Conservation (phyloP, 2,113 vertebrate genomes). For the Takifugu bimaculatus region DNA sequence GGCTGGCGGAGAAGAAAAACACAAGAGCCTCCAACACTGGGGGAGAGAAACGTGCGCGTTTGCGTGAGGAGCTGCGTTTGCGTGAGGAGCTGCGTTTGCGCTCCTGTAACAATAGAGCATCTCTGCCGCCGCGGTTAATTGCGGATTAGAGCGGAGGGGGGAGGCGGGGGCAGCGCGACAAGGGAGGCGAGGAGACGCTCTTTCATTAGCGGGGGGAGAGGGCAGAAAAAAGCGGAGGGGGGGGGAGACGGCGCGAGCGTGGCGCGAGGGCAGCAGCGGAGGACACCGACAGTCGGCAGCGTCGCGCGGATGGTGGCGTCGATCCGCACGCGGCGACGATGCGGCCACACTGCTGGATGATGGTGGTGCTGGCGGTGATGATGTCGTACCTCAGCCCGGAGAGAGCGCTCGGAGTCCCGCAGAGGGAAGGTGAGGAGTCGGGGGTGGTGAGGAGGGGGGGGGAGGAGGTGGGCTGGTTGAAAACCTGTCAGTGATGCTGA, state of each 20-base stretch:
- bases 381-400: conserved; percentile 83
- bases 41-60: conserved; percentile 7
- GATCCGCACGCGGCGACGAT: conserved; percentile 70
- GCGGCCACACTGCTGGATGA: conserved; percentile 79
- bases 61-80: conserved; percentile 13
- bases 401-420: conserved; percentile 85
- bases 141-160: conserved; percentile 64
- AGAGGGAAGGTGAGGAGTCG: conserved; percentile 84
- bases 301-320: conserved; percentile 74
- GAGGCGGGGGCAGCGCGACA: conserved; percentile 35
- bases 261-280: conserved; percentile 51
- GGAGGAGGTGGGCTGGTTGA: conserved; percentile 15
- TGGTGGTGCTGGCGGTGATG: conserved; percentile 78
- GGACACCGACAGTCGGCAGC: conserved; percentile 54
- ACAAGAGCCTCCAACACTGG: conserved; percentile 45
- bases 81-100: conserved; percentile 12
- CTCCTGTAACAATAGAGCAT: conserved; percentile 68
- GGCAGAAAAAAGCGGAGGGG: conserved; percentile 33
- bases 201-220: conserved; percentile 61
- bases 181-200: conserved; percentile 65
- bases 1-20: conserved; percentile 61
- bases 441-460: conserved; percentile 20
- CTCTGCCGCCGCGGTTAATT: conserved; percentile 68
- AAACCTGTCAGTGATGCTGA: conserved; percentile 59
- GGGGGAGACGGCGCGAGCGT: conserved; percentile 58